A percentile compares a stretch with the other conserved stretches of the same genome.
phyloP scores from a whole-genome alignment of 2,888 invertebrate species.

The Tolmerus cingulatus region DNA sequence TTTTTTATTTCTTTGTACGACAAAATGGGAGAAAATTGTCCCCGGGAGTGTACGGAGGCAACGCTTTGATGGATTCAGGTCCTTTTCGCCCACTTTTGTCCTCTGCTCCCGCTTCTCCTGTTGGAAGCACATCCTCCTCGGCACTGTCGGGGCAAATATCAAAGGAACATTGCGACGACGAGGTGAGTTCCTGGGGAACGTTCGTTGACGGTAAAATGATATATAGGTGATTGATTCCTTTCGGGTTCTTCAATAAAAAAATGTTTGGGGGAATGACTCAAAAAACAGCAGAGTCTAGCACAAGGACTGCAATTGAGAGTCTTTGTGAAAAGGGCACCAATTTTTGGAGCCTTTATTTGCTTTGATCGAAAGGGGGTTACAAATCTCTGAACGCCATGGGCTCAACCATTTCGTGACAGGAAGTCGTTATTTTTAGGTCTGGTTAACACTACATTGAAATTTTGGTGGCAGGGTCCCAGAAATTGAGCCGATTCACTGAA shows the following conservation, averaged over 20 bases:
- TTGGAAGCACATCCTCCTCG: background rate
- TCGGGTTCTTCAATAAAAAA: background rate
- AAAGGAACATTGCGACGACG: background rate
- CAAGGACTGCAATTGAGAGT: background rate
- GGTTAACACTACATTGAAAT: background rate
- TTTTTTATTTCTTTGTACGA: background rate
- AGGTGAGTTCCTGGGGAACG: background rate
- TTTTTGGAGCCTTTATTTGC: background rate
- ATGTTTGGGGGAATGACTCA: background rate
- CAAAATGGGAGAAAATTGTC: background rate
- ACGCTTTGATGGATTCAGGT: background rate
- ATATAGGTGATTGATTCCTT: slow-evolving; percentile 12
- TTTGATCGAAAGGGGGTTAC: background rate
- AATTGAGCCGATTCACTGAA: no score
- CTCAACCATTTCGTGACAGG: background rate
- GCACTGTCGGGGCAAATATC: background rate
- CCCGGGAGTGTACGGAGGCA: background rate
- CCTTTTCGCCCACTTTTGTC: background rate
- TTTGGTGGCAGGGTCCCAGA: no score
- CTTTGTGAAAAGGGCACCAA: background rate
- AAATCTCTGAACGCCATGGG: background rate
- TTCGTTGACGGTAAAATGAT: background rate
- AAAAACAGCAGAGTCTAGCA: background rate
- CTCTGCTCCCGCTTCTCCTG: background rate
- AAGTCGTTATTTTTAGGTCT: background rate